Percentiles rank a stretch among this genome's conserved stretches.
These are phyloP conservation scores for Neocloeon triangulifer DNA, from an alignment of 1,140 invertebrate genomes.

Conservation along the genomic window DNA sequence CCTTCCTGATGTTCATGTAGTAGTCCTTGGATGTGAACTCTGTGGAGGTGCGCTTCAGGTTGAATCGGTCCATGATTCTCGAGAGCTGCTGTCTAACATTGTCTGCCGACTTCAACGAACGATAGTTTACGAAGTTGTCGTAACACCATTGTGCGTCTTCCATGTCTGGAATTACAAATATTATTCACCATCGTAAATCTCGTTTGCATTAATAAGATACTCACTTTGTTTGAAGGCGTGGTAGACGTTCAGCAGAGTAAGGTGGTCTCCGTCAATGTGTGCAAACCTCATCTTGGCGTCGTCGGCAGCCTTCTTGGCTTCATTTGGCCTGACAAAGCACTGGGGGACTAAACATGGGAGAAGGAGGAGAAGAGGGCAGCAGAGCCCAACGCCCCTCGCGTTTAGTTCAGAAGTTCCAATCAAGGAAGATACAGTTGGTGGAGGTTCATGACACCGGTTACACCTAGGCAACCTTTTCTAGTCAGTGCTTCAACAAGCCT, in stretches of 20 bases:
- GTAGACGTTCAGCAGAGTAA: slow-evolving; percentile 84
- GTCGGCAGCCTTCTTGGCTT: slow-evolving; percentile 96
- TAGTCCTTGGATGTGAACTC: slow-evolving; percentile 98
- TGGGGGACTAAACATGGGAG: slow-evolving; percentile 68
- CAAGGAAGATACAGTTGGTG: slow-evolving; percentile 1
- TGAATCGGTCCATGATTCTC: slow-evolving; percentile 81
- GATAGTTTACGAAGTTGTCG: slow-evolving; percentile 97
- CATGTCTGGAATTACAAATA: slow-evolving; percentile 22
- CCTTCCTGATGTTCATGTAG: slow-evolving; percentile 96
- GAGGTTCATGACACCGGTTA: too few relatives aligned
- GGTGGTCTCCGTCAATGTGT: slow-evolving; percentile 97
- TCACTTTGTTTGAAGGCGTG: slow-evolving; percentile 99
- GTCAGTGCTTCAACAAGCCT: too few relatives aligned
- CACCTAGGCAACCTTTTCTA: too few relatives aligned
- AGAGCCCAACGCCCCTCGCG: slow-evolving; percentile 1
- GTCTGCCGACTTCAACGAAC: slow-evolving; percentile 85
- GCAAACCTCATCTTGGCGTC: slow-evolving; percentile 98
- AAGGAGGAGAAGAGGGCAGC: slow-evolving; percentile 1
- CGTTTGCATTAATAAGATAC: slow-evolving; percentile 18
- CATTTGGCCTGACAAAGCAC: slow-evolving; percentile 97
- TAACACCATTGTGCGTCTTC: slow-evolving; percentile 98
- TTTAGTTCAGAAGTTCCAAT: slow-evolving; percentile 23
- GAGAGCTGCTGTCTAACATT: slow-evolving; percentile 65
- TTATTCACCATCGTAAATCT: slow-evolving; percentile 1
- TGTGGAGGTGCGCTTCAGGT: slow-evolving; percentile 81